Conservation (phyloP, 2,888 invertebrate species). For the Lutraria lutraria region DNA sequence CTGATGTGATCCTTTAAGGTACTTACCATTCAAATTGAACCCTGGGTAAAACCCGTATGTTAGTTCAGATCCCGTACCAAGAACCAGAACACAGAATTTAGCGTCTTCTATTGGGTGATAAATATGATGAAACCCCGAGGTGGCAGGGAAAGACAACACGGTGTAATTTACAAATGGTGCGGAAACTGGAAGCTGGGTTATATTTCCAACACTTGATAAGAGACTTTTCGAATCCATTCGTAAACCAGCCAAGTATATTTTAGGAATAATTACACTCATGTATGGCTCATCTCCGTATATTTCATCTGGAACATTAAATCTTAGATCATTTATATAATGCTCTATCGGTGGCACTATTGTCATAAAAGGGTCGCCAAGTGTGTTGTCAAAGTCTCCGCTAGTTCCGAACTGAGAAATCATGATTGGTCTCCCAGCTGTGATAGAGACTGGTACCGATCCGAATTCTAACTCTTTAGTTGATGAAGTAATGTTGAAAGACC, state of each 20-base stretch:
- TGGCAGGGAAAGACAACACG: not conserved
- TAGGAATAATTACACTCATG: conserved; percentile 18
- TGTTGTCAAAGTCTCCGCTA: not conserved
- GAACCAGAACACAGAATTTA: conserved; percentile 30
- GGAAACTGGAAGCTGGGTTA: not conserved
- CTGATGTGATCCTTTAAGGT: not conserved
- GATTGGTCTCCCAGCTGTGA: not conserved
- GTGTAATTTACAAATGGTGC: conserved; percentile 23
- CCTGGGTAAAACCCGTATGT: conserved; percentile 27
- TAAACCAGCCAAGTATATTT: not conserved
- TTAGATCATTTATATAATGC: conserved; percentile 29
- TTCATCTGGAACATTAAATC: conserved; percentile 27
- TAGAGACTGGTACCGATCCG: not conserved
- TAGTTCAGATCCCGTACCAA: not conserved
- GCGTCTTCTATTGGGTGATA: not conserved
- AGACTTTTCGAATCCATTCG: not conserved
- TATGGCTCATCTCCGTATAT: not conserved
- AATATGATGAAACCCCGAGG: conserved; percentile 12
- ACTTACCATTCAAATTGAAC: conserved; percentile 23
- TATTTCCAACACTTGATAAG: not conserved
- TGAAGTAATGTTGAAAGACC: not conserved
- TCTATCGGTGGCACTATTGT: conserved; percentile 29
- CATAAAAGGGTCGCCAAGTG: conserved; percentile 24
- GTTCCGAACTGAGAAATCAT: conserved; percentile 25
- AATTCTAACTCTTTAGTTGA: not conserved